Evolutionary conservation across 2,113 vertebrate species (phyloP).

Genomic region (Haemorhous mexicanus): DNA sequence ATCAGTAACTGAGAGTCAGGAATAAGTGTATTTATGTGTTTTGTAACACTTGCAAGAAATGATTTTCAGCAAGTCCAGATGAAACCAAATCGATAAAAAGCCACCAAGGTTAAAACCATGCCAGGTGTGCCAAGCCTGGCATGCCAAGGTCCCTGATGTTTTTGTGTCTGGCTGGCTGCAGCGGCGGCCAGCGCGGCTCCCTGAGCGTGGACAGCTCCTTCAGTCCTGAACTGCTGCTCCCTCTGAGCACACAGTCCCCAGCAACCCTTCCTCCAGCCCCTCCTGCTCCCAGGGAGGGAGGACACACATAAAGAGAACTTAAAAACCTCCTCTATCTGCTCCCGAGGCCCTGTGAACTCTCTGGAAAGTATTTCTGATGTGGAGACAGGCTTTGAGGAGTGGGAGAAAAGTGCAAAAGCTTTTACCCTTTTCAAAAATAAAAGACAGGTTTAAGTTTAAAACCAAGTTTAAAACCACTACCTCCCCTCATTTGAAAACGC

Average conservation of each 20-base stretch:
- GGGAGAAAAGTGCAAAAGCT: neutral
- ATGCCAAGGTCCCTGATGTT: rapidly evolving
- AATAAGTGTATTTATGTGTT: neutral
- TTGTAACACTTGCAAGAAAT: neutral
- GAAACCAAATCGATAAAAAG: neutral
- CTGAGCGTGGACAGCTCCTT: neutral
- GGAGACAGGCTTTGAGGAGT: neutral
- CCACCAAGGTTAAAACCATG: neutral
- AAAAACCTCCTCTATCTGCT: neutral
- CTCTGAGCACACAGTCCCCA: rapidly evolving
- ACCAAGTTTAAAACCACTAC: neutral
- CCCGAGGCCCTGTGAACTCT: neutral
- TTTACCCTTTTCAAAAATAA: neutral
- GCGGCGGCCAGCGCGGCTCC: rapidly evolving
- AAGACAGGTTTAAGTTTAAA: neutral
- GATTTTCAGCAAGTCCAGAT: neutral
- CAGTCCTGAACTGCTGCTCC: neutral
- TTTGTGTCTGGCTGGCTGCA: neutral
- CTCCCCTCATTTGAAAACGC: neutral
- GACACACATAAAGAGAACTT: neutral
- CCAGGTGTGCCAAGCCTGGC: neutral
- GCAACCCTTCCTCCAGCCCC: neutral
- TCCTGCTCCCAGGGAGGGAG: neutral
- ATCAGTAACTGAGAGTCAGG: neutral
- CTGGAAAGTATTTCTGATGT: neutral